Evolutionary conservation across 2,888 invertebrate species (phyloP).

Genomic region (Cepaea hortensis): DNA sequence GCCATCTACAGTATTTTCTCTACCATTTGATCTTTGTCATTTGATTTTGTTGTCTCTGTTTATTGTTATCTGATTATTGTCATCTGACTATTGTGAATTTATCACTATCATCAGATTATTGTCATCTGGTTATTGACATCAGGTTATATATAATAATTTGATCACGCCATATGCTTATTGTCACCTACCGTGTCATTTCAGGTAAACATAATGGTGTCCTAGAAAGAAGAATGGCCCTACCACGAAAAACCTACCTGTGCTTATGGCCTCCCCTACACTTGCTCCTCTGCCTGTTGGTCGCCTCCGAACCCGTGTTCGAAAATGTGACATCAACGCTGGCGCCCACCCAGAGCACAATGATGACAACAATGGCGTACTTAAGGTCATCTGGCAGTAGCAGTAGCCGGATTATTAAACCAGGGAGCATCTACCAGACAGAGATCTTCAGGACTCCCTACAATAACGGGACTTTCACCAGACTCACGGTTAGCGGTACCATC

Average conservation of each 20-base stretch:
- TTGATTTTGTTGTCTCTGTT: too few relatives aligned
- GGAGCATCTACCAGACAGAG: slow-evolving; percentile 23
- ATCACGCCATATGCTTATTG: too few relatives aligned
- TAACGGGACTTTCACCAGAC: slow-evolving; percentile 10
- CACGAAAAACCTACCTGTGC: background rate
- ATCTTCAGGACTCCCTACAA: slow-evolving; percentile 22
- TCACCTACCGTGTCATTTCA: background rate
- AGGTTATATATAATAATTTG: too few relatives aligned
- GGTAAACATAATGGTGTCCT: slow-evolving; percentile 28
- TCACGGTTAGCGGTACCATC: slow-evolving; percentile 18
- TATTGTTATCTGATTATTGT: too few relatives aligned
- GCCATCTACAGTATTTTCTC: background rate
- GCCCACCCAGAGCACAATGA: background rate
- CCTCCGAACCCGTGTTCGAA: background rate
- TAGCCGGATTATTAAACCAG: background rate
- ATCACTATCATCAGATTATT: background rate
- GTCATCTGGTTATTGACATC: background rate
- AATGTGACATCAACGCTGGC: background rate
- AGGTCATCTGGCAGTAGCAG: background rate
- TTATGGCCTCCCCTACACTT: slow-evolving; percentile 1
- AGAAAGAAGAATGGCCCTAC: background rate
- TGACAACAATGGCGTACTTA: too few relatives aligned
- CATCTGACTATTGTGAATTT: background rate
- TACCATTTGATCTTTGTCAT: background rate
- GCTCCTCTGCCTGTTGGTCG: background rate